These are phyloP conservation scores for Neoniphon sammara DNA, from an alignment of 2,797 vertebrate species.

Conservation along the genomic window DNA sequence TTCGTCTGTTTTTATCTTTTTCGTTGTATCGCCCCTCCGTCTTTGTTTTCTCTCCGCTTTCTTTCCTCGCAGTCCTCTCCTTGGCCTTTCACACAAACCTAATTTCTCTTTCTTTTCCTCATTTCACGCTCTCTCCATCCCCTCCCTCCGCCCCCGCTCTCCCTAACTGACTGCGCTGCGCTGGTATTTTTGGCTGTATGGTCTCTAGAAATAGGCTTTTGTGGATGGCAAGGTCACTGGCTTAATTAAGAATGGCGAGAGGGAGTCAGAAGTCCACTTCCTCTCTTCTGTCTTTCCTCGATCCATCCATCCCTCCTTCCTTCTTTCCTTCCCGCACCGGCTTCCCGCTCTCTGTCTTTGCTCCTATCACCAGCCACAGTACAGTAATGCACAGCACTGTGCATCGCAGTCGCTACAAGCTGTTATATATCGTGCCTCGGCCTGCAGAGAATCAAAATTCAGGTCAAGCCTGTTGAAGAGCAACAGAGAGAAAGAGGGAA, in stretches of 20 bases:
- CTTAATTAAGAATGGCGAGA: slow-evolving; percentile 81
- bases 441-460: slow-evolving; percentile 62
- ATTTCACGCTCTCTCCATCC: slow-evolving; percentile 41
- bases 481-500: slow-evolving; percentile 22
- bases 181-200: slow-evolving; percentile 72
- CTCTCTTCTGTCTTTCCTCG: slow-evolving; percentile 12
- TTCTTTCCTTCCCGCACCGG: neutral
- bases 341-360: neutral
- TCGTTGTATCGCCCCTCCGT: slow-evolving; percentile 20
- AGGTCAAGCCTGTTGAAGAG: slow-evolving; percentile 63
- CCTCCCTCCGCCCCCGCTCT: slow-evolving; percentile 15
- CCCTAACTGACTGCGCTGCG: slow-evolving; percentile 62
- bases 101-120: slow-evolving; percentile 49
- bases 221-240: slow-evolving; percentile 77
- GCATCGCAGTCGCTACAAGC: slow-evolving; percentile 7
- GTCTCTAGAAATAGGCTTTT: slow-evolving; percentile 73
- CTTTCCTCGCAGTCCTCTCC: slow-evolving; percentile 49
- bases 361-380: no score
- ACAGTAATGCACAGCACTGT: neutral
- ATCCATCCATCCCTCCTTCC: neutral
- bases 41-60: slow-evolving; percentile 29
- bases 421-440: slow-evolving; percentile 10
- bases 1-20: slow-evolving; percentile 1
- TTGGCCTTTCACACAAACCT: slow-evolving; percentile 73
- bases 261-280: slow-evolving; percentile 68